Base-by-base conservation (phyloP, 2,888 invertebrate genomes). In the Drosophila macrospina region DNA sequence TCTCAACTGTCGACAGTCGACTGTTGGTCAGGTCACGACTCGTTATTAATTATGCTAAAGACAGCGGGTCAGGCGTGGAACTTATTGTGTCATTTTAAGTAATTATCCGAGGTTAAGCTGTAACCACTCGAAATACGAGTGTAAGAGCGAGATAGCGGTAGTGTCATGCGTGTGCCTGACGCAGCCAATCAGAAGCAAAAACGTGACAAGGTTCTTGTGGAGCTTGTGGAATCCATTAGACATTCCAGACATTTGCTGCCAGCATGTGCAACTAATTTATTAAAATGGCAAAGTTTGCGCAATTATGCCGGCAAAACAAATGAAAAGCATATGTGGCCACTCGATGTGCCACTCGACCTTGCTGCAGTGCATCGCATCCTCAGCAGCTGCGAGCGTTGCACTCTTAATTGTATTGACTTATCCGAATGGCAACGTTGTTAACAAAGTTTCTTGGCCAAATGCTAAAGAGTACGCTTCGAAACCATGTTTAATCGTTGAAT, bases 81-180 rank as follows among this genome's bases (percentile, higher is more conserved):
- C 81, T 80, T 74, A 77, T 80, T 80, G 74, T 71, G 81, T 74
- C 74, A 68, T 74, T 74, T 67, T 61, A 74, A 69, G 81, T 80
- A 83, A 80, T 80, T 80, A 80, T 80, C 67, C 45, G 59, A 61
- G 67, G 67, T 80, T 80, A 69, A 77, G 61, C 71, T 50, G 71
- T 52, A 54, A 32, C 57, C 56, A 34, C 32, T 24, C 36, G n/a
- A 28, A 32, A 24, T 42, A 5, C 20, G 13, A 26, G 24, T 44
- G 26, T 8, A 8, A 13, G 15, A 20, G 15, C 13, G 13, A 28
- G 26, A 13, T 13, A 26, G n/a, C 6, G 7, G n/a, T 34, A 37
- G 37, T 16, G 28, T 24, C 44, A 26, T 30, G 68, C 57, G 37
- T 59, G 59, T 45, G 42, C 26, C 26, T 48, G 55, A 45, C 56